A percentile compares a stretch with the other conserved stretches of the same genome.
phyloP scores from a whole-genome alignment of 2,888 invertebrate genomes.

The Parapristionchus giblindavisi region DNA sequence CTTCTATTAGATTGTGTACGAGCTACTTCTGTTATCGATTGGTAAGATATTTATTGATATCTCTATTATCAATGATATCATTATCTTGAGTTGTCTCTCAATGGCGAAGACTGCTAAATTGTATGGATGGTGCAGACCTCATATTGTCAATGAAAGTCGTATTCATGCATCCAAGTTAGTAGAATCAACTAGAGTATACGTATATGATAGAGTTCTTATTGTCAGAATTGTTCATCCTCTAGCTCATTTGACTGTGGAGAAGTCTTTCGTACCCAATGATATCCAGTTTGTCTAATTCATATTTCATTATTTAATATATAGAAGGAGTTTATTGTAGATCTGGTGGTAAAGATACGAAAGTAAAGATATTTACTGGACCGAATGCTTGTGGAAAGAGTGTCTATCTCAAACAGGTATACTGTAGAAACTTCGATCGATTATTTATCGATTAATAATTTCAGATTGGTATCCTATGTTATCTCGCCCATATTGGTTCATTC shows the following conservation, averaged over 20 bases:
- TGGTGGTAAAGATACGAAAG: constrained; percentile 71
- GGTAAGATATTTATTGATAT: constrained; percentile 71
- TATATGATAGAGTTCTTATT: not conserved
- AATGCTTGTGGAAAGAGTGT: constrained; percentile 92
- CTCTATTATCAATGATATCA: not conserved
- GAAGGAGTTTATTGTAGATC: constrained; percentile 57
- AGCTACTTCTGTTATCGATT: constrained; percentile 79
- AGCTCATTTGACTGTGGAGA: constrained; percentile 76
- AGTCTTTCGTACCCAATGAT: constrained; percentile 60
- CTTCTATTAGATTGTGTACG: constrained; percentile 76
- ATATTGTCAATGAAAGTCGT: constrained; percentile 72
- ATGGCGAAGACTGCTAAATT: constrained; percentile 70
- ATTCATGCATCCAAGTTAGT: constrained; percentile 54
- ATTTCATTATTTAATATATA: not conserved
- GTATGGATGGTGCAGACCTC: constrained; percentile 78
- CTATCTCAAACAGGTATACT: constrained; percentile 83
- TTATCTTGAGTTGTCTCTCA: constrained; percentile 17
- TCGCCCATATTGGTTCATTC: constrained; percentile 88
- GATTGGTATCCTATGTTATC: constrained; percentile 81
- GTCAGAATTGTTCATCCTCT: constrained; percentile 77
- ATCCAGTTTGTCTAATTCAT: constrained; percentile 44
- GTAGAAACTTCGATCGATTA: not conserved
- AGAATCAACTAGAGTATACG: too few species aligned
- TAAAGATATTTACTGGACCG: constrained; percentile 87
- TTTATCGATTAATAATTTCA: constrained; percentile 45